A percentile compares a stretch with the other conserved stretches of the same genome.
phyloP scores from a whole-genome alignment of 2,113 vertebrate genomes.

The Gallinago media region DNA sequence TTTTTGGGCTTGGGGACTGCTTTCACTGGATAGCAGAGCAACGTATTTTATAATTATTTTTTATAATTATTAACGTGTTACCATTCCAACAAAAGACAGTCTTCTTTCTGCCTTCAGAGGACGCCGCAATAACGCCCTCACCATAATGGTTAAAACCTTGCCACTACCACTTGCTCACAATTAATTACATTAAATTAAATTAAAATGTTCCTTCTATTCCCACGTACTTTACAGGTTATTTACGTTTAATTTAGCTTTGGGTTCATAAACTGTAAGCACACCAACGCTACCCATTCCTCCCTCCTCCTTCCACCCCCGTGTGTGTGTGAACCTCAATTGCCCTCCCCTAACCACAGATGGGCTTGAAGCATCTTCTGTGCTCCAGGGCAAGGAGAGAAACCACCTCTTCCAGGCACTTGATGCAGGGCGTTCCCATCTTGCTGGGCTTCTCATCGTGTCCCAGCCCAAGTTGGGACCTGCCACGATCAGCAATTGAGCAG shows the following conservation, averaged over 20 bases:
- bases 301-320: not conserved
- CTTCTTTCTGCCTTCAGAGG: not conserved
- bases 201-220: not conserved
- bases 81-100: not conserved
- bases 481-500: rapidly evolving
- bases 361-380: not conserved
- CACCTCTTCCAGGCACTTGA: too few species aligned
- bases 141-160: not conserved
- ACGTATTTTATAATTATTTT: conserved; percentile 20
- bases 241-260: not conserved
- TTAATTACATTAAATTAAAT: not conserved
- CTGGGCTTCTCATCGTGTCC: rapidly evolving
- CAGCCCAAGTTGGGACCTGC: not conserved
- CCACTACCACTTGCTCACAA: not conserved
- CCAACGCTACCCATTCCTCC: not conserved
- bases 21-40: not conserved
- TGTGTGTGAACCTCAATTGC: not conserved
- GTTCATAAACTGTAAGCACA: not conserved
- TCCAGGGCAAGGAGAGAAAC: too few species aligned
- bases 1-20: not conserved
- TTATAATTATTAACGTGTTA: not conserved
- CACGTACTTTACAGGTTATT: not conserved
- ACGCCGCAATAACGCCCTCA: not conserved
- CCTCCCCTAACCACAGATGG: not conserved
- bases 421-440: not conserved